Percentiles rank a stretch among this genome's conserved stretches.
phyloP scores from a whole-genome alignment of 2,113 vertebrate species.

The Dryoscopus gambensis region DNA sequence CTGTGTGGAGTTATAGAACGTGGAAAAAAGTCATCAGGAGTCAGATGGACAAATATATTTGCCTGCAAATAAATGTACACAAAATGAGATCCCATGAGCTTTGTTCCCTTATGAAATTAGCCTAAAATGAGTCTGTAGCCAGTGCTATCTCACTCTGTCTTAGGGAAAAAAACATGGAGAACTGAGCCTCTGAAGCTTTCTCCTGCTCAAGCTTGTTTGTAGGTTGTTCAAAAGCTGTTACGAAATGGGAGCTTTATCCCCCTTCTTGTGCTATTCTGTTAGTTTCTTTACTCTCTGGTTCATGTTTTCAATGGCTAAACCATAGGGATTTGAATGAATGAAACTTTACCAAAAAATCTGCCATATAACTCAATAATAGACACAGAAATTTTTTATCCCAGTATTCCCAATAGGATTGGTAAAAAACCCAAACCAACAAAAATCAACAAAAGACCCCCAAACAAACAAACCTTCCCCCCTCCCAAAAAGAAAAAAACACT shows the following conservation, averaged over 20 bases:
- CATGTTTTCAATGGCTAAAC: background rate
- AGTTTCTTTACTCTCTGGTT: background rate
- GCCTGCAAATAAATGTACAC: background rate
- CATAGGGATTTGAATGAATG: background rate
- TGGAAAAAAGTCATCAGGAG: background rate
- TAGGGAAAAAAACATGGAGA: rapidly evolving
- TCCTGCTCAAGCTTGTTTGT: background rate
- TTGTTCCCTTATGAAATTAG: background rate
- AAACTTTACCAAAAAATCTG: background rate
- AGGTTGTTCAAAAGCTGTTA: background rate
- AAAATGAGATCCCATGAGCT: background rate
- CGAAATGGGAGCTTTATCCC: background rate
- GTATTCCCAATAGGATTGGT: background rate
- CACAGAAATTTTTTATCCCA: background rate
- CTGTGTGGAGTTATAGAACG: background rate
- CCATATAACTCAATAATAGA: background rate
- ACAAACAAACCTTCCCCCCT: too few species aligned
- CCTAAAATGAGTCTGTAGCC: background rate
- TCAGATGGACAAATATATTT: background rate
- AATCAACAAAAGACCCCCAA: background rate
- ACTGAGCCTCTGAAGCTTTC: background rate
- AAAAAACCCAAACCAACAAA: background rate
- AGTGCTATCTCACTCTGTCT: background rate
- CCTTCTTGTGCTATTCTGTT: background rate
- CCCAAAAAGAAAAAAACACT: background rate